These are phyloP conservation scores for Pampusana beccarii DNA, from an alignment of 2,113 vertebrate species.

Conservation along the genomic window DNA sequence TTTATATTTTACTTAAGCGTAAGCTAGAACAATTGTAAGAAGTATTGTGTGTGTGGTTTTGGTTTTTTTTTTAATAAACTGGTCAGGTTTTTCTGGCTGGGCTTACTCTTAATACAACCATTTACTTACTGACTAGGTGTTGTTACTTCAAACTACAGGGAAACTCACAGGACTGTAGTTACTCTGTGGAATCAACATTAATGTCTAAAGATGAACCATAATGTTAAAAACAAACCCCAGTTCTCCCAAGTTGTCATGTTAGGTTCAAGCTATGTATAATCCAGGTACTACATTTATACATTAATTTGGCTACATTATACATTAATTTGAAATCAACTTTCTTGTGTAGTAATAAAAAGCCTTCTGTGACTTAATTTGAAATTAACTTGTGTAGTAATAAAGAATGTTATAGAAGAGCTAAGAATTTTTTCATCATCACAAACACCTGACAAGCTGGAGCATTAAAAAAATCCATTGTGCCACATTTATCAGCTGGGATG, in stretches of 20 bases:
- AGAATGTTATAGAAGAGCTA: not conserved
- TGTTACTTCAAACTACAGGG: not conserved
- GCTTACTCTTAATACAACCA: not conserved
- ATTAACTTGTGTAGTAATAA: constrained; percentile 28
- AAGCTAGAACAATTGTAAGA: not conserved
- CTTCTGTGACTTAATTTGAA: constrained; percentile 39
- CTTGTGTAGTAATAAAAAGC: constrained; percentile 31
- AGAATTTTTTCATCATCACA: fast-evolving
- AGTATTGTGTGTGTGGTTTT: not conserved
- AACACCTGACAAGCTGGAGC: not conserved
- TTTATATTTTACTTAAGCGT: not conserved
- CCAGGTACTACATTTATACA: not conserved
- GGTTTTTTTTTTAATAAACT: not conserved
- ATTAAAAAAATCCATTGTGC: not conserved
- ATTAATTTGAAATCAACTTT: constrained; percentile 17
- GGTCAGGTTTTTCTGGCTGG: not conserved
- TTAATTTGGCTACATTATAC: not conserved
- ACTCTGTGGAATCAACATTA: not conserved
- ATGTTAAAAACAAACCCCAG: not conserved
- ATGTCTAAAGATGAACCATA: not conserved
- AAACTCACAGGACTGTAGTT: constrained; percentile 33
- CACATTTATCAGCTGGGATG: not conserved
- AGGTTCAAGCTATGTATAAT: constrained; percentile 25
- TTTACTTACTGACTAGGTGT: not conserved
- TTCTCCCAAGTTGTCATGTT: constrained; percentile 35